Base-by-base conservation (phyloP, 2,797 vertebrate species). In the Leptodactylus fallax region DNA sequence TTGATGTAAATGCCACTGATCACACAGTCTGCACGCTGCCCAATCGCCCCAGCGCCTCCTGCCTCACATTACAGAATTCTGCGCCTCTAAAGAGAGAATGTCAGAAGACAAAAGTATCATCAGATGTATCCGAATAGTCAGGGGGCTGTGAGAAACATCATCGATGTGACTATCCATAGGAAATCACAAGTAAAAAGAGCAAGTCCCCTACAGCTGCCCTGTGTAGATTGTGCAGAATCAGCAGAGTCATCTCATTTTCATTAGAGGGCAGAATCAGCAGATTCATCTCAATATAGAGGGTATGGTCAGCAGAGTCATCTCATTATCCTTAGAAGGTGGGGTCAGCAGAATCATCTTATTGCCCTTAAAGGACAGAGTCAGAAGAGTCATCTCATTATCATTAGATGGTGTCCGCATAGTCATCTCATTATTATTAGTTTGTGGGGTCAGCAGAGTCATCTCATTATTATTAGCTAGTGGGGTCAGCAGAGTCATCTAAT, bases 1-100 rank as follows among this genome's bases (percentile, higher is more conserved):
- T 71, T 23, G 81, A 69, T 17, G 49, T 36, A 71, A 71, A 71
- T 79, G 53, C 6, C 53, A 17, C 23, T 56, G 76, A 79, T 79
- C 51, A 79, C 53, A 25, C 53, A 56, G 76, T n/a, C 55, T 17
- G 10, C n/a, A 16, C 45, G 17, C 7, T 36, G 36, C 36, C 36
- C 36, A 36, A 36, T 36, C 36, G 36, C 69, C 36, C 16, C 69
- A 0, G 11, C 3, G n/a, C 6, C 10, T 3, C 3, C 25, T 3
- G n/a, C n/a, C n/a, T n/a, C n/a, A n/a, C n/a, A n/a, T n/a, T n/a
- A n/a, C n/a, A n/a, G n/a, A n/a, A n/a, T n/a, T n/a, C n/a, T n/a
- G 71, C 16, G 12, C 13, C 63, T 25, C 14, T 58, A 6, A 58
- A 14, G 55, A 14, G n/a, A n/a, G n/a, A n/a, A n/a, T n/a, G n/a